Percentiles rank a stretch among this genome's conserved stretches.
Conservation (phyloP, 2,113 vertebrate species). For the Plecturocebus donacophilus region DNA sequence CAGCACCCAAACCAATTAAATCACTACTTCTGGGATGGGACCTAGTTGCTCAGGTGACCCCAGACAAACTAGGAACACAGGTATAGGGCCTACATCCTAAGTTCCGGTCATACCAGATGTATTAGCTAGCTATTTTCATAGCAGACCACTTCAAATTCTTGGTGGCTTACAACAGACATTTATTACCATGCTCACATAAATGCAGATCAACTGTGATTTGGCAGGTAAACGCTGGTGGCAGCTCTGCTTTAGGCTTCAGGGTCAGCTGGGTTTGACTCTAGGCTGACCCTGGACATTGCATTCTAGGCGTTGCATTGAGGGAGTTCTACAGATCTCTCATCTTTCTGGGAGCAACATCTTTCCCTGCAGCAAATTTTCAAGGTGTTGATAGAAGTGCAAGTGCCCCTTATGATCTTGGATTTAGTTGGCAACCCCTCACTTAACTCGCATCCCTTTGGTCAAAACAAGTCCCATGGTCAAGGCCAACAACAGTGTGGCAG, state of each 20-base stretch:
- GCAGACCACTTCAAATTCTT: neutral
- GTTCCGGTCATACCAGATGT: neutral
- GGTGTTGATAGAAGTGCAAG: neutral
- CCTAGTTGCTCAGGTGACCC: neutral
- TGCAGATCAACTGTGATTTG: neutral
- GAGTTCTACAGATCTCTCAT: fast-evolving
- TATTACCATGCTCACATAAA: neutral
- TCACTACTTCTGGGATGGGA: neutral
- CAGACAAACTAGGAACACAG: neutral
- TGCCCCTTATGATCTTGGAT: neutral
- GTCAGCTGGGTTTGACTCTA: neutral
- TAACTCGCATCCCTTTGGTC: neutral
- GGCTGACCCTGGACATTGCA: neutral
- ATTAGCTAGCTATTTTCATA: neutral
- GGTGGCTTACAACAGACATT: neutral
- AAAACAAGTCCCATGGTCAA: neutral
- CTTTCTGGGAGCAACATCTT: neutral
- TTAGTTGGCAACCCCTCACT: neutral
- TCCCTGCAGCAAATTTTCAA: neutral
- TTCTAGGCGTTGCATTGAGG: neutral
- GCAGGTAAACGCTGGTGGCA: neutral
- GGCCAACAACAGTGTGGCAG: neutral
- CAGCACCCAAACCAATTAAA: neutral
- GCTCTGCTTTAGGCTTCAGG: neutral
- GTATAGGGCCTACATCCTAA: neutral